Evolutionary conservation across 2,113 vertebrate genomes (phyloP).

Genomic region (Tetrao urogallus): DNA sequence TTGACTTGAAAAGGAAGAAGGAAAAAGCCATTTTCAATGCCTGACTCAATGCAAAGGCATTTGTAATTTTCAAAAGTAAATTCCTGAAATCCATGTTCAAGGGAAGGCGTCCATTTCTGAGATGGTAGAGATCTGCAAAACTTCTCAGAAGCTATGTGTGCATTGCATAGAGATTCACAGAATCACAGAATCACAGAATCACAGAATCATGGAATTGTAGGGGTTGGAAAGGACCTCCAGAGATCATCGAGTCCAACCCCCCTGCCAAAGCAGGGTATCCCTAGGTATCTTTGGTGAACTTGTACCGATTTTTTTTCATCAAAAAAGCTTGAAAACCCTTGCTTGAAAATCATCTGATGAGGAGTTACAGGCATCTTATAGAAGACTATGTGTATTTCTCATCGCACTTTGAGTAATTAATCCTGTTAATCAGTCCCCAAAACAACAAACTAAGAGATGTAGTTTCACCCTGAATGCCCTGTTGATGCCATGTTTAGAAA

Average conservation of each 20-base stretch:
- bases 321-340: too few species aligned
- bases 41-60: background rate
- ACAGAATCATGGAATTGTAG: too few species aligned
- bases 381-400: too few species aligned
- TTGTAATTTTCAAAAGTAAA: conserved; percentile 11
- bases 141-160: background rate
- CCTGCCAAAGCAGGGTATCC: too few species aligned
- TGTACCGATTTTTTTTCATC: too few species aligned
- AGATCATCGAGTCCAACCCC: too few species aligned
- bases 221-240: too few species aligned
- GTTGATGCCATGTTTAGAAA: background rate
- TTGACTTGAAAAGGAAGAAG: conserved; percentile 1
- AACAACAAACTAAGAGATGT: background rate
- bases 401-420: too few species aligned
- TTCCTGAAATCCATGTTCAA: background rate
- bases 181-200: too few species aligned
- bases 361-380: too few species aligned
- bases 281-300: too few species aligned
- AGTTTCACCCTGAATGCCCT: background rate
- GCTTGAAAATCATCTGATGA: too few species aligned
- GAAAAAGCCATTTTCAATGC: background rate
- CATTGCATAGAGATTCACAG: background rate
- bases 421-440: background rate
- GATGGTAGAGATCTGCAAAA: background rate
- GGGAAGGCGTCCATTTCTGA: background rate